Evolutionary conservation across 2,797 vertebrate genomes (phyloP), one percentile per base, ranked within the genome.

Genomic region (Amblyopsis hoosieri): DNA sequence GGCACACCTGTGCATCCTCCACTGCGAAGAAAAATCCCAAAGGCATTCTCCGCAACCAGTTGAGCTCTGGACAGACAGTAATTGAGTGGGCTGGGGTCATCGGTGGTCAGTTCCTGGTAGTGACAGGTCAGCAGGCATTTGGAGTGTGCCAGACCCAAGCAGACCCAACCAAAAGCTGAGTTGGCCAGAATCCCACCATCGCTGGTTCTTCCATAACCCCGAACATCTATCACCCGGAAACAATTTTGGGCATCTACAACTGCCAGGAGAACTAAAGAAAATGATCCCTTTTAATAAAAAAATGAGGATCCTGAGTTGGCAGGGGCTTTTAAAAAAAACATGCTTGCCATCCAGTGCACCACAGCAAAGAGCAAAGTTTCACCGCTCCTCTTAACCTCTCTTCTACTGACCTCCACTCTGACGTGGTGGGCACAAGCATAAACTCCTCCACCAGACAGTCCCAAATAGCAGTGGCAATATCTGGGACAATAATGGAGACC

Each of bases 241-340:
- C 37, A 3, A 71, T 23, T 12, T 63, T 58, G 5, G 72, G 31
- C 0, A 76, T 12, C 0, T 72, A 23, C 23, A 23, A 23, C 23
- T 23, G 23, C 23, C 23, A 23, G 23, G 23, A 29, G 23, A 29
- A 29, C 48, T 0, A 67, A 33, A 5, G 59, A 59, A 12, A 60
- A 72, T 11, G 15, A 57, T 0, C 69, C 59, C 17, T 76, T 76
- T 12, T 76, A 68, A 46, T 64, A 72, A 13, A 52, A 72, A 48
- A 52, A 64, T 14, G 42, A 14, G 14, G 69, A 72, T 1, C 23
- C 23, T 29, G 23, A 23, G 23, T 23, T 23, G 23, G 23, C 23
- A 23, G 23, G 0, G 23, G 23, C 23, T 29, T 29, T 29, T 3
- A 29, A 4, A 3, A 23, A 19, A 3, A 29, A 29, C 0, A 29